These are phyloP conservation scores for Oreochromis mossambicus DNA, from an alignment of 2,797 vertebrate genomes.

Conservation along the genomic window DNA sequence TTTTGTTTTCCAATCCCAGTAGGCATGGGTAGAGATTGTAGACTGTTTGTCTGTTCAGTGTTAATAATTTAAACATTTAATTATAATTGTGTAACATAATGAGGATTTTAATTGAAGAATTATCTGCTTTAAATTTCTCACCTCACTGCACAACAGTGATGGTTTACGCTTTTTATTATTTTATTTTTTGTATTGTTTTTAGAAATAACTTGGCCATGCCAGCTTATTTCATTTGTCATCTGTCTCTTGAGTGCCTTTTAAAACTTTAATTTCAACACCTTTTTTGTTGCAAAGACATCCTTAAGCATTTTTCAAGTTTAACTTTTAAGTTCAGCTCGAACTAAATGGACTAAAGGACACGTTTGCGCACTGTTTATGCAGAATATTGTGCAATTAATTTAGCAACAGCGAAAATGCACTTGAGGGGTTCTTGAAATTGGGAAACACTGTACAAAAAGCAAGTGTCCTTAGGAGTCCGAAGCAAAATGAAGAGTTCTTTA, in stretches of 20 bases:
- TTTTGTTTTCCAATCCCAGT: neutral
- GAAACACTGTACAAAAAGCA: neutral
- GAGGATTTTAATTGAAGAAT: neutral
- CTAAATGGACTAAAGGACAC: neutral
- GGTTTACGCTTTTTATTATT: neutral
- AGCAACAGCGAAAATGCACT: neutral
- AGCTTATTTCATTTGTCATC: neutral
- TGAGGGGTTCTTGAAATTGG: neutral
- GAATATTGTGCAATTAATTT: constrained; percentile 12
- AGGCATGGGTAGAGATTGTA: neutral
- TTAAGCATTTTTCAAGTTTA: neutral
- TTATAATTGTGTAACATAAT: neutral
- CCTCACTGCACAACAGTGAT: neutral
- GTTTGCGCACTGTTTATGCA: neutral
- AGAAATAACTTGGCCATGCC: neutral
- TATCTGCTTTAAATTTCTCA: neutral
- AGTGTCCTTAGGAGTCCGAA: neutral
- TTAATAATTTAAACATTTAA: neutral
- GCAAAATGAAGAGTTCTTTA: neutral
- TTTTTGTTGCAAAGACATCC: neutral
- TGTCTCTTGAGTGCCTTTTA: neutral
- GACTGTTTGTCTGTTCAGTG: neutral
- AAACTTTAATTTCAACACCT: neutral
- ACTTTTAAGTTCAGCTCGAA: neutral
- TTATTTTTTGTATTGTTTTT: neutral